Evolutionary conservation across 2,888 invertebrate genomes (phyloP), one percentile per base, ranked within the genome.

Genomic region (Eristalinus sepulchralis): DNA sequence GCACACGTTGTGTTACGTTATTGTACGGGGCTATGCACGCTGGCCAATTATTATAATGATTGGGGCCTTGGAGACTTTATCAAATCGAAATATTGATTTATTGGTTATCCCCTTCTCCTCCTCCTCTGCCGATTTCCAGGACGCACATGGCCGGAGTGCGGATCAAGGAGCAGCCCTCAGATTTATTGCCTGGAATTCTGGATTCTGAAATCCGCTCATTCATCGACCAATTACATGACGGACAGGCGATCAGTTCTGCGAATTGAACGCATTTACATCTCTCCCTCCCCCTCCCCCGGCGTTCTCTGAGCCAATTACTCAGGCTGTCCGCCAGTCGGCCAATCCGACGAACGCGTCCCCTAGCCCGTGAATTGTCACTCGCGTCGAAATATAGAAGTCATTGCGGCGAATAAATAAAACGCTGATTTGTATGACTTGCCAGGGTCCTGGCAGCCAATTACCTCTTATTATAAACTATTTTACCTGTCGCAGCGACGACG

Each of bases 21-120:
- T 60, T 57, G 72, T 79, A 66, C 59, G 59, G 64, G 73, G 73
- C 71, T 87, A 87, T 77, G 87, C 79, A 76, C 80, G 62, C 82
- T 72, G 87, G 87, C 89, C 88, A 89, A 89, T 89, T 89, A 89
- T 88, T 81, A 88, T 89, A 88, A 88, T 87, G 88, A 88, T 89
- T 88, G 81, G 88, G 88, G 83, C 88, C 88, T 88, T 82, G 85
- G 88, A 88, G 89, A 88, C 83, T 78, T 83, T 88, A 86, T 85
- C 88, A 88, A 83, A 80, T 82, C 82, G 82, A 84, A 88, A 88
- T 88, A 88, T 89, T 88, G 89, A 89, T 89, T 88, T 88, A 89
- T 89, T 88, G 88, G 88, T 89, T 88, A 67, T 73, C 78, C 64
- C 17, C 27, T 27, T 5, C 13, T n/a, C n/a, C n/a, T n/a, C n/a